These are phyloP conservation scores for Tyto alba DNA, from an alignment of 2,113 vertebrate species.

Conservation along the genomic window DNA sequence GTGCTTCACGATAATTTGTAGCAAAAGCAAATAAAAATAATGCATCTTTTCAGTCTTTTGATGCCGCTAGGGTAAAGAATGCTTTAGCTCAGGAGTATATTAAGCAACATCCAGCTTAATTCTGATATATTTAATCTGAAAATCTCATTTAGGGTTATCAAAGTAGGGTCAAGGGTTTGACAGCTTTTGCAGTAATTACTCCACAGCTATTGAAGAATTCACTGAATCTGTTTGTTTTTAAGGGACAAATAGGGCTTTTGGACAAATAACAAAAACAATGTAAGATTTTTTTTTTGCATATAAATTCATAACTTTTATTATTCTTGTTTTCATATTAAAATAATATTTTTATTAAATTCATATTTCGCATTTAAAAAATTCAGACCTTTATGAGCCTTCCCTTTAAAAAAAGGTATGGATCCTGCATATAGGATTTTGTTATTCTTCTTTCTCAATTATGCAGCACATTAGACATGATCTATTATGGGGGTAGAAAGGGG, in stretches of 20 bases:
- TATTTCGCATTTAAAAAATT: neutral
- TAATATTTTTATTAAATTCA: neutral
- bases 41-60: neutral
- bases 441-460: neutral
- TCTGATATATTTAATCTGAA: neutral
- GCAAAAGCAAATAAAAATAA: neutral
- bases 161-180: neutral
- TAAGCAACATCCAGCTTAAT: neutral
- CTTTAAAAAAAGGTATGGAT: neutral
- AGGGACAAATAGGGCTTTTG: neutral
- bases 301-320: neutral
- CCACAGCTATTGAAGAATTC: neutral
- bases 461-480: neutral
- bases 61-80: rapidly evolving
- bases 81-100: neutral
- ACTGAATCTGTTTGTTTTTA: neutral
- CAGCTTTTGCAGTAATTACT: neutral
- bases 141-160: neutral
- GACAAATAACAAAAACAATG: neutral
- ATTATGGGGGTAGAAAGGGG: neutral
- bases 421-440: neutral
- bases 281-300: neutral
- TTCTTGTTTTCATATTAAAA: neutral
- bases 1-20: neutral
- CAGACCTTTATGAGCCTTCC: neutral